Base-by-base conservation (phyloP, 2,888 invertebrate genomes). In the Trichopoda pennipes region DNA sequence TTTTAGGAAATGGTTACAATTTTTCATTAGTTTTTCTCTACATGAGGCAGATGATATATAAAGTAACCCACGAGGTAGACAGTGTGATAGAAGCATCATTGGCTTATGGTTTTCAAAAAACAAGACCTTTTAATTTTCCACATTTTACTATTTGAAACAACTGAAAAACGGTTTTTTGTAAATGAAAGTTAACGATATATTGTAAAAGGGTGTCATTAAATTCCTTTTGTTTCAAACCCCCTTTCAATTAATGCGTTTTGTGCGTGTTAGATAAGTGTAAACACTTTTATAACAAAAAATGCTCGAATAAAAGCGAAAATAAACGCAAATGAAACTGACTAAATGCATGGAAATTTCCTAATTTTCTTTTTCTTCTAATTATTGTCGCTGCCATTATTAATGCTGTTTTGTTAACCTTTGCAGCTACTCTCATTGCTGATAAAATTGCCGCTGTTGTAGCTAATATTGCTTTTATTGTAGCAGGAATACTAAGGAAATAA, bases 401-500 rank as follows among this genome's bases (percentile, higher is more conserved):
- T 21, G 32, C n/a, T 23, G n/a, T 53, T 32, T n/a, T 21, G 14
- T 51, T 28, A 14, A 14, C 14, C 49, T 47, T 49, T 49, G 42
- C 14, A 63, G 10, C 17, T 28, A 68, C 14, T 61, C 58, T 28
- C 63, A 4, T 17, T 64, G 47, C 17, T n/a, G 28, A 17, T 60
- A 60, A 38, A 44, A 47, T 72, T 53, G 51, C 32, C 21, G 42
- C 21, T 72, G 51, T 76, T 75, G 53, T 12, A 61, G 9, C 23
- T 53, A 21, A 16, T 17, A 53, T 55, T 69, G 72, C 66, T 74
- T 42, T 74, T 56, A 44, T 73, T 76, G 32, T n/a, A 42, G 51
- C 47, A 19, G 49, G 55, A 76, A 76, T 79, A 82, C 79, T 82
- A 79, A 75, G 82, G 75, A 75, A 49, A 82, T 82, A 68, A 82